These are phyloP conservation scores for Apis dorsata DNA, from an alignment of 1,140 invertebrate genomes.

Conservation along the genomic window DNA sequence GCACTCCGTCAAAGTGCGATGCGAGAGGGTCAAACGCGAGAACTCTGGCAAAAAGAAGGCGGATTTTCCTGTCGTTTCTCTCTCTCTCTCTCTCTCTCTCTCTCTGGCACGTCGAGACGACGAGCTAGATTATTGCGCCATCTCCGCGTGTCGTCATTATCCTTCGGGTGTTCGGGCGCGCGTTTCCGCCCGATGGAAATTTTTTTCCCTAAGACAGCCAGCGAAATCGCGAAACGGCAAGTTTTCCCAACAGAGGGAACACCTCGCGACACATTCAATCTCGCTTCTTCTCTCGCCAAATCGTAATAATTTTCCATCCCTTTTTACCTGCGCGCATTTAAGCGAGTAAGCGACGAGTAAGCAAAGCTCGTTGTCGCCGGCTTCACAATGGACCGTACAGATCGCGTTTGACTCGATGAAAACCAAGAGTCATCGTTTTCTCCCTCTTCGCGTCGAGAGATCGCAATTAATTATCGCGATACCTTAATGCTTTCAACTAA, in stretches of 20 bases:
- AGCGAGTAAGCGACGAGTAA: conserved; percentile 8
- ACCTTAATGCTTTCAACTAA: conserved; percentile 4
- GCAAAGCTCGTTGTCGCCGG: neutral
- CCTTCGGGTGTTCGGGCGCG: conserved; percentile 14
- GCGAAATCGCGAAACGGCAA: neutral
- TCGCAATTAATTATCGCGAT: conserved; percentile 31
- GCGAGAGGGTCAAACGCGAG: conserved; percentile 40
- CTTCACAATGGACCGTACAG: neutral
- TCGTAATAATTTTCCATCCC: conserved; percentile 15
- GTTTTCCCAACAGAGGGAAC: neutral
- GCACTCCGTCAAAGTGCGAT: conserved; percentile 44
- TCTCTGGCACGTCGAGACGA: neutral
- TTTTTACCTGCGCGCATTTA: neutral
- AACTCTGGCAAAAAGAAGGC: conserved; percentile 35
- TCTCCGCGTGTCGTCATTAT: conserved; percentile 30
- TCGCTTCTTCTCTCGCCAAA: conserved; percentile 11
- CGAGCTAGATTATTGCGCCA: conserved; percentile 22
- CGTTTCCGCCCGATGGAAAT: conserved; percentile 11
- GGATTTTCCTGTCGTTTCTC: conserved; percentile 25
- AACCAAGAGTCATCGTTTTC: conserved; percentile 17
- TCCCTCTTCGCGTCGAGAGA: neutral
- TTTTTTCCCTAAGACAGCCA: neutral
- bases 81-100: neutral
- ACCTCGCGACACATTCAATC: conserved; percentile 26
- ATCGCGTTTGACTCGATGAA: neutral